Conservation (phyloP, 2,113 vertebrate species). For the Phoenicopterus ruber region DNA sequence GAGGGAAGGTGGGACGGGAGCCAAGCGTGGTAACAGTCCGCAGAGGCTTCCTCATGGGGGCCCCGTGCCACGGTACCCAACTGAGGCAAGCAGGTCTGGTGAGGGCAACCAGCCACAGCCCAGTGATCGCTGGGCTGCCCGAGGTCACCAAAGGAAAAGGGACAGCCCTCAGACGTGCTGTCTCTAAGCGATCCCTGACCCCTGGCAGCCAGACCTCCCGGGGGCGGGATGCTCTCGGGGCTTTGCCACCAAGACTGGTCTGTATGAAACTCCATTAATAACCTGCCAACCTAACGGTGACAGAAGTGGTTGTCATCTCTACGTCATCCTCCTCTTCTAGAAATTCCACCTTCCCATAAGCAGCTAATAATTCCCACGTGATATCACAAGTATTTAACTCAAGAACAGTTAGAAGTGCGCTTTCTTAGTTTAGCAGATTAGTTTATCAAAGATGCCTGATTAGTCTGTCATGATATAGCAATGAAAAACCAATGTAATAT, state of each 20-base stretch:
- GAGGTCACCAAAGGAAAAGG: neutral
- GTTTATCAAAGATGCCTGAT: neutral
- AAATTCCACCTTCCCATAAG: neutral
- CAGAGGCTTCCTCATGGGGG: neutral
- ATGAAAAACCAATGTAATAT: neutral
- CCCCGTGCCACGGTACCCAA: neutral
- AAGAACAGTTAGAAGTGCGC: neutral
- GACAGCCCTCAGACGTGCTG: neutral
- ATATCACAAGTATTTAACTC: neutral
- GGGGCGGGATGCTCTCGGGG: neutral
- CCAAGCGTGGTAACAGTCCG: fast-evolving
- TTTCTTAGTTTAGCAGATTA: neutral
- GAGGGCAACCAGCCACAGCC: neutral
- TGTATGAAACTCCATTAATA: neutral
- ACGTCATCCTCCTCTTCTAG: neutral
- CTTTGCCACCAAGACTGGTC: neutral
- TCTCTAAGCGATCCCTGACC: neutral
- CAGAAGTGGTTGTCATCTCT: neutral
- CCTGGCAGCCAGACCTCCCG: neutral
- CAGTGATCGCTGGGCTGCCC: fast-evolving
- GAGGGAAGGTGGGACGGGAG: neutral
- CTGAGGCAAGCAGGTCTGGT: neutral
- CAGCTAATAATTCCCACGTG: neutral
- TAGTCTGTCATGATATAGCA: neutral
- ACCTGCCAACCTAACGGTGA: neutral